Evolutionary conservation across 2,888 invertebrate species (phyloP), one percentile per base, ranked within the genome.

Genomic region (Drosophila fulvimacula): DNA sequence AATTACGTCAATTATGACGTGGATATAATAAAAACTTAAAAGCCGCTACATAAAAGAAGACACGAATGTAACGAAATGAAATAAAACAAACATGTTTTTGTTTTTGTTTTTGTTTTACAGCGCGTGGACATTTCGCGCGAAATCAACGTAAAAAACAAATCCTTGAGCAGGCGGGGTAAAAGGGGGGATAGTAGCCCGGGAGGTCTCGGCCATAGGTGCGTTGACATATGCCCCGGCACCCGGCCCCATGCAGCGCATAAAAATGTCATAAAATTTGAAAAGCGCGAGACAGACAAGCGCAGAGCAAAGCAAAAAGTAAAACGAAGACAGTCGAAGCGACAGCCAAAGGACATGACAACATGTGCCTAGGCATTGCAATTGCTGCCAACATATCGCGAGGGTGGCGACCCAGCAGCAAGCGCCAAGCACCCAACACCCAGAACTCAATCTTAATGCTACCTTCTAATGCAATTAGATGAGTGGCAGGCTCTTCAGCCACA

Each of bases 231-330:
- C 24, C 55, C 24, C 36, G 5, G 3, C 1, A 10, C 44, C 27
- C 44, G 58, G 63, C 63, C 34, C 15, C 39, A 63, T 30, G 62
- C 67, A 69, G 60, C 79, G 58, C 88, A 90, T 90, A 86, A 89
- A 86, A 86, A 86, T 81, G 87, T 88, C 85, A 90, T 86, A 90
- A 86, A 90, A 86, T 88, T 81, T 90, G 85, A 86, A 88, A 76
- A 79, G 76, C 77, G 57, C 72, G 59, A 68, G 85, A 68, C 82
- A 80, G 88, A 76, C 79, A 76, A 57, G 69, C 64, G 39, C 21
- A 41, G 48, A 39, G 41, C 15, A 4, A 30, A 27, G 19, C 46
- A 27, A 39, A n/a, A 41, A 38, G 44, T 24, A 30, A 32, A 34
- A 36, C 32, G 51, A 42, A 55, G 67, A 44, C 49, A 60, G 52